These are phyloP conservation scores for Phoebastria nigripes DNA, from an alignment of 2,797 vertebrate species.

Conservation along the genomic window DNA sequence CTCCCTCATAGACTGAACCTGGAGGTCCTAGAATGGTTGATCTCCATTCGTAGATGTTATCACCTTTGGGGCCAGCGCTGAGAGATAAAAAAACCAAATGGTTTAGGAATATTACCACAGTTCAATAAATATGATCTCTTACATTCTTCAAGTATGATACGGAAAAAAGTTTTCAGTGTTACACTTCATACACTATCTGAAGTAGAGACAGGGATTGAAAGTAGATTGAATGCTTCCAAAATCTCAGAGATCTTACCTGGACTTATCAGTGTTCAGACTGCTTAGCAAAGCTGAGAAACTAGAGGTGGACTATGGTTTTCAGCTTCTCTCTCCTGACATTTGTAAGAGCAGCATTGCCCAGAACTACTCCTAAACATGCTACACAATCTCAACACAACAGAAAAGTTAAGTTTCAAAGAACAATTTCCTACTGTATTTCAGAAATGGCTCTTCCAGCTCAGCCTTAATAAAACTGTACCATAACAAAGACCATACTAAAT, in stretches of 20 bases:
- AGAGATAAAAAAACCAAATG: not conserved
- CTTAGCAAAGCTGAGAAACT: not conserved
- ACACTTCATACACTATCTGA: not conserved
- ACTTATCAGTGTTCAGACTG: not conserved
- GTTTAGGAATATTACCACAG: not conserved
- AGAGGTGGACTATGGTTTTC: not conserved
- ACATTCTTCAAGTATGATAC: not conserved
- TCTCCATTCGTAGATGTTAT: constrained; percentile 96
- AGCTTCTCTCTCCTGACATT: not conserved
- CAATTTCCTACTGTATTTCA: not conserved
- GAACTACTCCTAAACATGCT: not conserved
- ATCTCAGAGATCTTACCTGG: not conserved
- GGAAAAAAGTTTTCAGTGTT: not conserved
- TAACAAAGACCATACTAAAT: not conserved
- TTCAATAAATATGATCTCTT: not conserved
- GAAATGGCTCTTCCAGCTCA: not conserved
- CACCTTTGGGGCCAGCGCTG: constrained; percentile 93
- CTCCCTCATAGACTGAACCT: constrained; percentile 94
- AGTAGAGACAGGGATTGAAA: not conserved
- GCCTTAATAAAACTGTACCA: not conserved
- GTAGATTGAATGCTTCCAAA: not conserved
- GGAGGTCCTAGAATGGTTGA: constrained; percentile 95
- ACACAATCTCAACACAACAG: not conserved
- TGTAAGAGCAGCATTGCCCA: not conserved
- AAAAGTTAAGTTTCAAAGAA: not conserved